Base-by-base conservation (phyloP, 2,888 invertebrate species). In the Andrena praecox region DNA sequence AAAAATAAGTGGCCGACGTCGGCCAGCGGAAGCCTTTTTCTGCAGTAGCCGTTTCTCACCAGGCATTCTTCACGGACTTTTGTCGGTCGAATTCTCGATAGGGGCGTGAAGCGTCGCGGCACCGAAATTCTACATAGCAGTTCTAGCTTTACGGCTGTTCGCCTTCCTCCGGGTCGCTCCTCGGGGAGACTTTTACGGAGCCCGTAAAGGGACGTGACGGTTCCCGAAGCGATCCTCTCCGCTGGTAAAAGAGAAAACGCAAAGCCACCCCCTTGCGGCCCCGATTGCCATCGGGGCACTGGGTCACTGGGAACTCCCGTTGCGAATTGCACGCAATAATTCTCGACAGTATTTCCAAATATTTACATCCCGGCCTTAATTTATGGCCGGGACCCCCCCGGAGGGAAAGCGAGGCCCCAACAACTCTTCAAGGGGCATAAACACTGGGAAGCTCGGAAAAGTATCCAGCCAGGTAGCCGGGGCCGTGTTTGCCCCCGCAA, bases 291-390 rank as follows among this genome's bases (percentile, higher is more conserved):
- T 68, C 64, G 84, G 87, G 85, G 85, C 86, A 89, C 62, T 90
- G 88, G 89, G 89, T 89, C 87, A 89, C 76, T 56, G 69, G 81
- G 73, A 67, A 87, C 78, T 88, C 75, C 87, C 84, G 87, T 85
- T 82, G 84, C 74, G 77, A 90, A 90, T 89, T 88, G 90, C 90
- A 88, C 85, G 88, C 88, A 87, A 89, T 85, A 85, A 83, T 76
- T 83, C 73, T 56, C 35, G 42, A 54, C 75, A 80, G 80, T 82
- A 78, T 85, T 85, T 85, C 89, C 82, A 86, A 90, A 90, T 90
- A 90, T 90, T 90, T 89, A 89, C 87, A 77, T 83, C 80, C 42
- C 56, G 54, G 24, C 20, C 67, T 74, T 80, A 80, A 86, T 86
- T 86, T 86, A 86, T 69, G 83, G 33, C 2, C 29, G 5, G 48